phyloP scores from a whole-genome alignment of 2,113 vertebrate species.

The Scortum barcoo region DNA sequence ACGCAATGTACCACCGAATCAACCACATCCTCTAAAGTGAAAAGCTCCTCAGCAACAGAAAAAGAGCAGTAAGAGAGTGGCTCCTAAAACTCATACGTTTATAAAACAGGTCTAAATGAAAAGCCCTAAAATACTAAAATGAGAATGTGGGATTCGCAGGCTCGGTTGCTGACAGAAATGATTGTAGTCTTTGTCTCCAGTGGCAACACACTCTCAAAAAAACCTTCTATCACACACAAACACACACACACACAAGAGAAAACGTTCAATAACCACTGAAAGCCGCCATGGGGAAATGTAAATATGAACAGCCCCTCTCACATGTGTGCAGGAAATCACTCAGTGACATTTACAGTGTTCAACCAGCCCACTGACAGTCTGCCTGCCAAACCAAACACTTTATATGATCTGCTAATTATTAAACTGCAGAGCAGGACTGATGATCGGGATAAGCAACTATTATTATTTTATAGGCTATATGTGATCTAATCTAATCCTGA shows the following conservation, averaged over 20 bases:
- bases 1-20: not conserved
- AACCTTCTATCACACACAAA: not conserved
- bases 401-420: not conserved
- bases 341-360: not conserved
- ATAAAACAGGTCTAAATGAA: not conserved
- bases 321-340: conserved; percentile 3
- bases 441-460: not conserved
- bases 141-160: not conserved
- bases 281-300: conserved; percentile 2
- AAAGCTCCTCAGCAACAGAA: not conserved
- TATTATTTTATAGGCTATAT: not conserved
- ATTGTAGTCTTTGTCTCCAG: conserved; percentile 16
- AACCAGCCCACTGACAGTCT: not conserved
- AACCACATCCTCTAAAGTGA: conserved; percentile 61
- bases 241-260: conserved; percentile 7
- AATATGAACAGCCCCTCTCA: conserved; percentile 17
- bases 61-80: conserved; percentile 5
- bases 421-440: not conserved
- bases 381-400: conserved; percentile 17
- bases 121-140: not conserved
- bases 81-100: not conserved
- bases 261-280: not conserved
- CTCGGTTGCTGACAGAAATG: not conserved
- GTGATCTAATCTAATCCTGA: not conserved
- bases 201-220: conserved; percentile 3